These are phyloP conservation scores for Sinosuthora webbiana DNA, from an alignment of 2,113 vertebrate genomes.

Conservation along the genomic window DNA sequence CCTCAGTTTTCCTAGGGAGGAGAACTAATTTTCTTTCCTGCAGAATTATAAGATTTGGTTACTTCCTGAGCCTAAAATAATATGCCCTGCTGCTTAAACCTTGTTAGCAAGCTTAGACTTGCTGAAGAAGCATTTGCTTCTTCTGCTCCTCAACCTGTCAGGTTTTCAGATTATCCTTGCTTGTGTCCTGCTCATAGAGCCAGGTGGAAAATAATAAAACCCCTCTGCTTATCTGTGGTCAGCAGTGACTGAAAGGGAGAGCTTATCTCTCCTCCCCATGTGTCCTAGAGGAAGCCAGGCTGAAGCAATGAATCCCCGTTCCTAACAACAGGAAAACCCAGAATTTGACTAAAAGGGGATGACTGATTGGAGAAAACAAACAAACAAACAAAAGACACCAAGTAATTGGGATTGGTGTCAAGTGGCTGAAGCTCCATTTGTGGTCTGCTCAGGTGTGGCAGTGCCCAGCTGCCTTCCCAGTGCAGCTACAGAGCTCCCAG, in stretches of 20 bases:
- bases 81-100: not conserved
- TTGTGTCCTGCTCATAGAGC: not conserved
- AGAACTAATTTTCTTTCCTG: conserved; percentile 5
- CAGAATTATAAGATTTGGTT: not conserved
- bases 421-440: not conserved
- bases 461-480: not conserved
- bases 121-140: not conserved
- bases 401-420: not conserved
- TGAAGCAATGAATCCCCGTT: conserved; percentile 11
- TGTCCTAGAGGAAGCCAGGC: conserved; percentile 41
- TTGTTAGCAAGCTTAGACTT: not conserved
- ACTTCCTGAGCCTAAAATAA: conserved; percentile 33
- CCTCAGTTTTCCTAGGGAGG: conserved; percentile 2
- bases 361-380: not conserved
- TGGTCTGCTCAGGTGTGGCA: not conserved
- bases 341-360: not conserved
- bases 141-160: not conserved
- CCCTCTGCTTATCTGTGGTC: conserved; percentile 41
- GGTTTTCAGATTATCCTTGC: not conserved
- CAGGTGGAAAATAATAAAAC: conserved; percentile 43
- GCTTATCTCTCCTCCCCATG: conserved; percentile 47
- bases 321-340: conserved; percentile 38
- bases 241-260: not conserved
- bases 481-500: not conserved
- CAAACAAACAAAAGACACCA: not conserved